phyloP scores from a whole-genome alignment of 2,888 invertebrate species.

The Rhagonycha lutea region DNA sequence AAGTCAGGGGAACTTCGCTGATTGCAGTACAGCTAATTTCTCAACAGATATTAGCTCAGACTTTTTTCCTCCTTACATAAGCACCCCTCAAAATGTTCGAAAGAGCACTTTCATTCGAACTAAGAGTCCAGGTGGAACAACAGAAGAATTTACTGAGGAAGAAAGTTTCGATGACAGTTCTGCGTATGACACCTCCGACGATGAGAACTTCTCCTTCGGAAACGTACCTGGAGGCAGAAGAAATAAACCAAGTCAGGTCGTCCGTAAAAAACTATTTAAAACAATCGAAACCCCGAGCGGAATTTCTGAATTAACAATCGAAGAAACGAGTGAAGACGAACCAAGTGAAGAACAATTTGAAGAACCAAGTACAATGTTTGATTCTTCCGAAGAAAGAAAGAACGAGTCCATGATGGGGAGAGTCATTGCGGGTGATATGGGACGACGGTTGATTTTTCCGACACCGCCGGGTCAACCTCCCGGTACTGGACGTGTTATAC shows the following conservation, averaged over 20 bases:
- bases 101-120: not conserved
- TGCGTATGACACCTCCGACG: not conserved
- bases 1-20: too few relatives aligned
- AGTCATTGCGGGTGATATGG: conserved; percentile 6
- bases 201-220: not conserved
- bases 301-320: not conserved
- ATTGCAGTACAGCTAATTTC: too few relatives aligned
- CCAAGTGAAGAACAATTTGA: too few relatives aligned
- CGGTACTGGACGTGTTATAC: not conserved
- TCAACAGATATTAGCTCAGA: too few relatives aligned
- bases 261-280: not conserved
- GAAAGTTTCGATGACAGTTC: not conserved
- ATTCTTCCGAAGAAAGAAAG: not conserved
- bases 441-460: not conserved
- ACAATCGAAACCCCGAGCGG: not conserved
- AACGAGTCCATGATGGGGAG: conserved; percentile 1
- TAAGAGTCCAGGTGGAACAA: not conserved
- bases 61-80: not conserved
- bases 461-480: not conserved
- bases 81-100: not conserved
- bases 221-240: too few relatives aligned
- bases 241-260: not conserved
- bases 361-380: not conserved
- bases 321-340: not conserved
- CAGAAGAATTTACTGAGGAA: not conserved